Conservation (phyloP, 2,888 invertebrate genomes). For the Folsomia candida region DNA sequence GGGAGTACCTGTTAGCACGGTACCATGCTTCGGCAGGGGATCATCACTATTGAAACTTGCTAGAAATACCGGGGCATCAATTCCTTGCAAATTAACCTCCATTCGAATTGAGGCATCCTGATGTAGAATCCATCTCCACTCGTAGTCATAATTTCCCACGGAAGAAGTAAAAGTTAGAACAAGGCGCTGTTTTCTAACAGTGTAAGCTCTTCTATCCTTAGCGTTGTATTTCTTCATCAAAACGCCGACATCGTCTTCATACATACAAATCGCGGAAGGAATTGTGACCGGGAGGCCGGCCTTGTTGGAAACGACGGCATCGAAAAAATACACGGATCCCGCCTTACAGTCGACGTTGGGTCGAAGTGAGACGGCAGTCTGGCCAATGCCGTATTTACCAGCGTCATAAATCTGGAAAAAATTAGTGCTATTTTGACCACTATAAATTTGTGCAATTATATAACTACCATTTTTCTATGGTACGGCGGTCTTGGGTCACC, state of each 20-base stretch:
- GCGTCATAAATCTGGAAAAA: too few relatives aligned
- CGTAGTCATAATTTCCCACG: too few relatives aligned
- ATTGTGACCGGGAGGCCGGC: slow-evolving; percentile 31
- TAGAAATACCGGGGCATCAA: too few relatives aligned
- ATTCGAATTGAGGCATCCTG: slow-evolving; percentile 41
- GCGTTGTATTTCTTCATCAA: slow-evolving; percentile 44
- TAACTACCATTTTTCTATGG: slow-evolving; percentile 41
- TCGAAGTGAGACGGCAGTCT: slow-evolving; percentile 34
- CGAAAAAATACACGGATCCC: slow-evolving; percentile 40
- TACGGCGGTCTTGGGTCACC: slow-evolving; percentile 45
- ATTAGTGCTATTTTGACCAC: too few relatives aligned
- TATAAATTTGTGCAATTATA: too few relatives aligned
- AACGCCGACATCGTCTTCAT: slow-evolving; percentile 45
- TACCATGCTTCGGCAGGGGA: too few relatives aligned
- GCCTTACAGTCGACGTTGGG: slow-evolving; percentile 38
- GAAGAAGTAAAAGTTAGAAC: slow-evolving; percentile 42
- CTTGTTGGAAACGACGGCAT: slow-evolving; percentile 30
- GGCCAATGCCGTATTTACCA: slow-evolving; percentile 35
- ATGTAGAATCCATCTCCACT: slow-evolving; percentile 42
- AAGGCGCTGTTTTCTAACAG: slow-evolving; percentile 32
- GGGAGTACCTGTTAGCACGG: too few relatives aligned
- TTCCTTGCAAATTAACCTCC: too few relatives aligned
- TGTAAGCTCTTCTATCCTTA: slow-evolving; percentile 31
- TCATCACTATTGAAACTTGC: too few relatives aligned
- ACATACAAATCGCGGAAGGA: slow-evolving; percentile 44